Conservation (phyloP, 2,888 invertebrate species). For the Entomobrya proxima region DNA sequence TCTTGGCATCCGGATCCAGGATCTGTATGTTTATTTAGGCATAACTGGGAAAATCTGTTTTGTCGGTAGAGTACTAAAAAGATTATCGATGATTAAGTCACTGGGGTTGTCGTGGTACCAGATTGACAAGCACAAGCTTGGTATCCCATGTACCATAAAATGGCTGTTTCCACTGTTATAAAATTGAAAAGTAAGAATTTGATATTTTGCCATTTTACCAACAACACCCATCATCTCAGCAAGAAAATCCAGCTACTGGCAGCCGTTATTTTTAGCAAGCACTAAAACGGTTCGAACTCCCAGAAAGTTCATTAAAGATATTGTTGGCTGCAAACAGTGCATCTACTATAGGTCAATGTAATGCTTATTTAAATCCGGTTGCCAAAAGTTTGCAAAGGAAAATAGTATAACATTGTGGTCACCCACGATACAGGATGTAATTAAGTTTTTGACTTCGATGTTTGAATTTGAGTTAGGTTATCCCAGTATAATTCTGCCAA, state of each 20-base stretch:
- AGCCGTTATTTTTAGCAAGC: constrained; percentile 6
- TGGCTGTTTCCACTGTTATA: background rate
- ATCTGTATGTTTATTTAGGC: constrained; percentile 22
- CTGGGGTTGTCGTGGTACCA: constrained; percentile 51
- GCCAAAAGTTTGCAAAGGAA: constrained; percentile 8
- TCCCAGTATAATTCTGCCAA: background rate
- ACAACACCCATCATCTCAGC: background rate
- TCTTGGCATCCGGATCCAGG: constrained; percentile 51
- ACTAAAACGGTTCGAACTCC: background rate
- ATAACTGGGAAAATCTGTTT: constrained; percentile 16
- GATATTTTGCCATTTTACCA: constrained; percentile 5
- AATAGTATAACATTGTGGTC: background rate
- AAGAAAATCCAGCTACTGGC: background rate
- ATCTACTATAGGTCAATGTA: constrained; percentile 26
- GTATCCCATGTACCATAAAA: constrained; percentile 27
- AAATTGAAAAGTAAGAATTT: background rate
- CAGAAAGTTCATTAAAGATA: background rate
- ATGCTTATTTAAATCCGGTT: constrained; percentile 18
- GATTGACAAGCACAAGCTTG: constrained; percentile 44
- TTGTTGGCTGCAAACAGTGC: background rate
- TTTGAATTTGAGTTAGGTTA: background rate
- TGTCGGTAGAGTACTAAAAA: constrained; percentile 12
- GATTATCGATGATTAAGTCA: constrained; percentile 1
- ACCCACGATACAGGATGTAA: background rate
- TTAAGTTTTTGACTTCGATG: background rate